These are phyloP conservation scores for Mirza zaza DNA, from an alignment of 2,113 vertebrate genomes.

Conservation along the genomic window DNA sequence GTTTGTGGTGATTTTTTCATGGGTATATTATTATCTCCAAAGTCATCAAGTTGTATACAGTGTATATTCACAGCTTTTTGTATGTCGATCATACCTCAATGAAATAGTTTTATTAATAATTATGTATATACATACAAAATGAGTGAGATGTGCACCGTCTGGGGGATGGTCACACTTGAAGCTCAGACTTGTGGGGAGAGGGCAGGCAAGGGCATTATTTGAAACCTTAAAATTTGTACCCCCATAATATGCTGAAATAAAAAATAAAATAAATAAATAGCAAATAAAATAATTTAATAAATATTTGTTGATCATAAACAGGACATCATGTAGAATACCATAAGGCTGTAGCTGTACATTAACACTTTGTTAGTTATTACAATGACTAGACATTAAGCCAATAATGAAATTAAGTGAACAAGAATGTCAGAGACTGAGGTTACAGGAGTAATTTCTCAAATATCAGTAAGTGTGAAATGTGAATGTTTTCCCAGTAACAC, in stretches of 20 bases:
- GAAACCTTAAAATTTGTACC: no score
- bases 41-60: neutral
- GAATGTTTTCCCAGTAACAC: neutral
- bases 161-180: no score
- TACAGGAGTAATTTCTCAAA: neutral
- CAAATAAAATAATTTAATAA: neutral
- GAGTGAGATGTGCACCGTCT: no score
- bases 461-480: neutral
- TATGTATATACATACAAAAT: no score
- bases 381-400: neutral
- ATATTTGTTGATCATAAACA: neutral
- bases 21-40: neutral
- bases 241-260: no score
- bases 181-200: no score
- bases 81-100: neutral
- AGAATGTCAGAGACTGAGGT: neutral
- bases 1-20: neutral
- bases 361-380: neutral
- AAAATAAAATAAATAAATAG: neutral
- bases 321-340: neutral
- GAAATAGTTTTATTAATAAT: neutral
- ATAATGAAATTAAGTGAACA: neutral
- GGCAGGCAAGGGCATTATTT: no score
- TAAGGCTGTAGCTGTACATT: neutral
- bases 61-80: neutral